phyloP scores from a whole-genome alignment of 2,797 vertebrate species.

The Eleutherodactylus coqui region DNA sequence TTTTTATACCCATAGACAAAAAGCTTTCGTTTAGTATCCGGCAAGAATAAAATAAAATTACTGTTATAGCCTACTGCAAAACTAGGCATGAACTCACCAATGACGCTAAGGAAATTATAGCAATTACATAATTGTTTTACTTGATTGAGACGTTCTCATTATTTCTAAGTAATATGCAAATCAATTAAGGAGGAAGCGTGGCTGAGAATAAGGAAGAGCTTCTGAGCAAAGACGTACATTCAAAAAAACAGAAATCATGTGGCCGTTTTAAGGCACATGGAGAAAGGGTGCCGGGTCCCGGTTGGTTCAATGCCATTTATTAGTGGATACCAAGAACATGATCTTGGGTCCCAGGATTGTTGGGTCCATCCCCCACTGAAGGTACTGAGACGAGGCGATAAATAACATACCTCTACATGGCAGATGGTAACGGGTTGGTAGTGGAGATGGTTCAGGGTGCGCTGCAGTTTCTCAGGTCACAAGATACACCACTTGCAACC shows the following conservation, averaged over 20 bases:
- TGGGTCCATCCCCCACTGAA: no score
- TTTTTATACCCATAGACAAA: slow-evolving; percentile 52
- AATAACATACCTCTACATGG: no score
- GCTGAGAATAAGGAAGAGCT: neutral
- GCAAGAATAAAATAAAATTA: slow-evolving; percentile 48
- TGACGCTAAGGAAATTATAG: slow-evolving; percentile 7
- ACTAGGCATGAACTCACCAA: slow-evolving; percentile 28
- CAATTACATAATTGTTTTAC: slow-evolving; percentile 28
- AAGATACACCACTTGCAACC: no score
- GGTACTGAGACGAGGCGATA: no score
- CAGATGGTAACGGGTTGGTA: no score
- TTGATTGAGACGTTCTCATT: neutral
- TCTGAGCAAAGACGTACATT: neutral
- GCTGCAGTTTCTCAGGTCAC: no score
- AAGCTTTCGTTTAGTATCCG: neutral
- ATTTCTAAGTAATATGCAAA: slow-evolving; percentile 1
- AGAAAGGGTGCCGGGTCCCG: neutral
- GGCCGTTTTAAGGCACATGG: no score
- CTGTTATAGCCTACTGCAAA: slow-evolving; percentile 21
- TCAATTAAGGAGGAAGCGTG: neutral
- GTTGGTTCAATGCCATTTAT: neutral
- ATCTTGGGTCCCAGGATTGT: no score
- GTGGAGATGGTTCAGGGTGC: no score
- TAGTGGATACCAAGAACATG: no score
- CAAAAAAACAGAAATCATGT: neutral